phyloP scores from a whole-genome alignment of 2,888 invertebrate species.

The Hydroisotoma schaefferi region DNA sequence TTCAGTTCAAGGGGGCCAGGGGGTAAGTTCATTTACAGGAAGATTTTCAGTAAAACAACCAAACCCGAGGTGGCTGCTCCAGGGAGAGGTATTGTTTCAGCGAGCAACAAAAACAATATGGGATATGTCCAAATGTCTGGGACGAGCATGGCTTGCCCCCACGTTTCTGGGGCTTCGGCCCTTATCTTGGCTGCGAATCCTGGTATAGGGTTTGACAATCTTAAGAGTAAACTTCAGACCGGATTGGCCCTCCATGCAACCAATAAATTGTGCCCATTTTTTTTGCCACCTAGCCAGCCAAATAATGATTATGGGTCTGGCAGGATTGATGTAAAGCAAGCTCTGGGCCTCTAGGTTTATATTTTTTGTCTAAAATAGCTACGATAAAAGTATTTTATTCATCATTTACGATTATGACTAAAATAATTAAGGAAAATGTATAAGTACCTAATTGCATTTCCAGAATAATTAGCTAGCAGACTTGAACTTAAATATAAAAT shows the following conservation, averaged over 20 bases:
- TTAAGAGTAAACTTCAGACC: background rate
- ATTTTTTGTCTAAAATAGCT: too few relatives aligned
- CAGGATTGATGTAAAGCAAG: background rate
- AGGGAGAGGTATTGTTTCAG: background rate
- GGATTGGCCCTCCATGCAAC: background rate
- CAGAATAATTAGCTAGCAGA: too few relatives aligned
- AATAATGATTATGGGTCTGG: conserved; percentile 5
- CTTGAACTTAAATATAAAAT: too few relatives aligned
- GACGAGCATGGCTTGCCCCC: conserved; percentile 5
- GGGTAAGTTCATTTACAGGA: background rate
- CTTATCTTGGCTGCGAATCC: background rate
- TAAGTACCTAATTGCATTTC: too few relatives aligned
- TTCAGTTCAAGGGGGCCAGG: conserved; percentile 4
- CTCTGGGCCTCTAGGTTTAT: too few relatives aligned
- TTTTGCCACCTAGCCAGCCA: background rate
- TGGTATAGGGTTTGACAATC: too few relatives aligned
- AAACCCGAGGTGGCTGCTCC: conserved; percentile 6
- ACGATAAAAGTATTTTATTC: too few relatives aligned
- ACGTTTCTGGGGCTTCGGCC: conserved; percentile 1
- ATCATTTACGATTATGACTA: too few relatives aligned
- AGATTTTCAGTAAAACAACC: background rate
- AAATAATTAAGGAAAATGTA: too few relatives aligned
- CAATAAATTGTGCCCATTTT: background rate
- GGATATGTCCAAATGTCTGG: background rate
- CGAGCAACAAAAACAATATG: background rate